phyloP scores from a whole-genome alignment of 2,113 vertebrate genomes.

The Spea bombifrons region DNA sequence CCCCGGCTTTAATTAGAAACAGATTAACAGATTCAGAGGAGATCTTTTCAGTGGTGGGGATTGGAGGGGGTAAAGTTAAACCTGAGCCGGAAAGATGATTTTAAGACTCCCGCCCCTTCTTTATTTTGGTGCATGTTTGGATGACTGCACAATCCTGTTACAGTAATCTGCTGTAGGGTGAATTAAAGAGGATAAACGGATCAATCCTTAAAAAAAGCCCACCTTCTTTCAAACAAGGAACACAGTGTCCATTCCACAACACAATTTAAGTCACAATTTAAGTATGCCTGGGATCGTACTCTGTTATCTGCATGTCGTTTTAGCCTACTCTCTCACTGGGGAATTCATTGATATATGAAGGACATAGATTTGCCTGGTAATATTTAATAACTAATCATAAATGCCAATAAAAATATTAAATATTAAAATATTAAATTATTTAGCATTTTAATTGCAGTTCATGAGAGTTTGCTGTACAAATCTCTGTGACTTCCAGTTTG shows the following conservation, averaged over 20 bases:
- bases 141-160: conserved; percentile 64
- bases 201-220: conserved; percentile 24
- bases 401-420: too few relatives aligned
- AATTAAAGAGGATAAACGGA: conserved; percentile 28
- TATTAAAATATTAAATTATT: too few relatives aligned
- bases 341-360: too few relatives aligned
- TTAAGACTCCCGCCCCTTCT: conserved; percentile 49
- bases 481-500: too few relatives aligned
- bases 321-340: too few relatives aligned
- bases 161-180: conserved; percentile 53
- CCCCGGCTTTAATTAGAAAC: conserved; percentile 59
- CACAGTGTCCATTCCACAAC: conserved; percentile 14
- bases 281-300: not conserved
- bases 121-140: conserved; percentile 57
- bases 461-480: too few relatives aligned
- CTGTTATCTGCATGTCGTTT: not conserved
- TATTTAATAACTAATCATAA: too few relatives aligned
- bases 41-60: conserved; percentile 3
- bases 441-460: too few relatives aligned
- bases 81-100: conserved; percentile 35
- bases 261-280: not conserved
- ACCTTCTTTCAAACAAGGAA: conserved; percentile 8
- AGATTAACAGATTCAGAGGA: conserved; percentile 51
- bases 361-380: too few relatives aligned
- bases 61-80: conserved; percentile 35